Evolutionary conservation across 2,113 vertebrate genomes (phyloP), one percentile per base, ranked within the genome.

Genomic region (Jacana jacana): DNA sequence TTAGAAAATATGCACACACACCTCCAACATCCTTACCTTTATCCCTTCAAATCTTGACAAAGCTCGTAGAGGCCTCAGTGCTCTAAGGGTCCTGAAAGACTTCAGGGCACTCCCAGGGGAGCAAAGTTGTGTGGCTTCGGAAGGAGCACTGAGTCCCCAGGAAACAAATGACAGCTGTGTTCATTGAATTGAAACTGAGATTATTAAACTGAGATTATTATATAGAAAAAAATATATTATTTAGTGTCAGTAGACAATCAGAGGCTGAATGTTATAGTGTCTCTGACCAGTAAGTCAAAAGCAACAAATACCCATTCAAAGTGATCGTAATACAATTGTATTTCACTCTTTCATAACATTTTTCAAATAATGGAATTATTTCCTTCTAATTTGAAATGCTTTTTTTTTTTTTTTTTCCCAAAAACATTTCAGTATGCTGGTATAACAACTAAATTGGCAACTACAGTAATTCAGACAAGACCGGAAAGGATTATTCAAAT

Each of bases 21-120:
- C 7, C 4, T 9, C 5, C 33, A 17, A 3, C 3, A 25, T 16
- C 31, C 17, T 72, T 95, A 98, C 98, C 98, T 98, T 98, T 97
- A 98, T 98, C 40, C 98, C 98, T 97, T 98, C 98, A 95, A 98
- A 98, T 95, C 98, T 97, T 60, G 98, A 99, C 95, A 99, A 95
- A 22, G 99, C 99, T 81, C 99, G 98, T 33, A 99, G 98, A 30
- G 99, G 99, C 86, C 99, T 98, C 93, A 99, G 79, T 8, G 99
- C 99, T 94, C 99, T 96, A 2, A 99, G 97, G 4, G 99, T 99
- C 93, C 99, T 98, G 64, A 99, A 97, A 96, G 99, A 99, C 92
- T 99, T 99, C 92, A 99, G 98, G 73, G 95, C 35, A 31, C 9
- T 66, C 40, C 28, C 86, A 64, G 97, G 78, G 52, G 71, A 89